These are phyloP conservation scores for Kryptopterus vitreolus DNA, from an alignment of 2,797 vertebrate species.

Conservation along the genomic window DNA sequence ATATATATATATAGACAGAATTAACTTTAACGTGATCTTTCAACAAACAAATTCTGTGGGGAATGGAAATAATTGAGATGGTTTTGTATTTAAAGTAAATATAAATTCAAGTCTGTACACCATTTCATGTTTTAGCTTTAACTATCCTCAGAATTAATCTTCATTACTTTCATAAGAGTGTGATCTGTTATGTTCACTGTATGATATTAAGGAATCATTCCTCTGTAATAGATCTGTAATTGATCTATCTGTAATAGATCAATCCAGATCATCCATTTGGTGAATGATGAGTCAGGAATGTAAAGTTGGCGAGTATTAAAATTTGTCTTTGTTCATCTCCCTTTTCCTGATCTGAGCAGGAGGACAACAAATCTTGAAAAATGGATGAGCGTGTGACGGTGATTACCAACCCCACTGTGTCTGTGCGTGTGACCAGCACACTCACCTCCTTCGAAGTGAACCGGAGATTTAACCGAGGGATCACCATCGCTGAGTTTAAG, in stretches of 20 bases:
- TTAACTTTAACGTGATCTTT: too few relatives aligned
- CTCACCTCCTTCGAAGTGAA: conserved; percentile 75
- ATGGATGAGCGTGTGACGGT: conserved; percentile 76
- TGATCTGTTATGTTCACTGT: too few relatives aligned
- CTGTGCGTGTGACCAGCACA: conserved; percentile 81
- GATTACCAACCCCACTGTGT: conserved; percentile 74
- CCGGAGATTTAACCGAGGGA: conserved; percentile 79
- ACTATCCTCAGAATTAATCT: too few relatives aligned
- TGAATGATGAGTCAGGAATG: neutral
- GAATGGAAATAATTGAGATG: too few relatives aligned
- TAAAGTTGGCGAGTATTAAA: neutral
- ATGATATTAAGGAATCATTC: neutral
- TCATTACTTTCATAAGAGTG: too few relatives aligned
- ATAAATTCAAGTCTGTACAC: too few relatives aligned
- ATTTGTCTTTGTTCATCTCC: neutral
- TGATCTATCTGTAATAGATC: too few relatives aligned
- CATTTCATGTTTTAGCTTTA: too few relatives aligned
- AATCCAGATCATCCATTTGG: neutral
- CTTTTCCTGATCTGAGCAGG: neutral
- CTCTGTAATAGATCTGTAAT: too few relatives aligned
- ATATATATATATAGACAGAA: too few relatives aligned
- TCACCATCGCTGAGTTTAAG: conserved; percentile 86
- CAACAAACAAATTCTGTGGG: too few relatives aligned
- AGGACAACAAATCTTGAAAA: conserved; percentile 19
- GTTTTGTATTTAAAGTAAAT: too few relatives aligned